Base-by-base conservation (phyloP, 2,113 vertebrate genomes). In the Sylvilagus bachmani region DNA sequence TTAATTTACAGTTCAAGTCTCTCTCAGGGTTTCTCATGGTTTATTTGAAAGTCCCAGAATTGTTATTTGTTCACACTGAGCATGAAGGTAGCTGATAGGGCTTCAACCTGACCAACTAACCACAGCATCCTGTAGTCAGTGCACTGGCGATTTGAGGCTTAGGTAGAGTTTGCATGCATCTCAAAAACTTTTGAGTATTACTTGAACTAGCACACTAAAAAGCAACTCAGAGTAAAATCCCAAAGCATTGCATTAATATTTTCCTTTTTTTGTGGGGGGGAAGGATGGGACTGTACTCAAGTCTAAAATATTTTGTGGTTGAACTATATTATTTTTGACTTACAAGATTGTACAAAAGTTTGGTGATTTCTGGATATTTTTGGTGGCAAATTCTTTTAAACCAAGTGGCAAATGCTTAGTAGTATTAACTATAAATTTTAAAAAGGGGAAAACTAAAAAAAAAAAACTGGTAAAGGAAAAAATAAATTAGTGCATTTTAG, bases 321-420 rank as follows among this genome's bases (percentile, higher is more conserved):
- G 90, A 88, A 81, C 21, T 38, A 58, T 64, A 3, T 78, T 51
- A 84, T 79, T 86, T 84, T 90, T 89, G 82, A 89, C 17, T 62
- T 71, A 70, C 22, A 89, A 75, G 51, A 55, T 86, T 91, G 36
- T 89, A 17, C 51, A 92, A n/a, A 92, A n/a, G 75, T 86, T 80
- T 88, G 44, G 81, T 80, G 86, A 87, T 86, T 84, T 73, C 51
- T 36, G 91, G 66, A 64, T 73, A 67, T 80, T 21, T 71, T 74
- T 81, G 36, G 13, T 71, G 87, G 33, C 13, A 91, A 89, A 88
- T 92, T 95, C 62, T 88, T 94, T 97, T 92, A 55, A 95, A 83
- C 44, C 16, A 53, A 87, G 29, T 73, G 38, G 36, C 62, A 95
- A 74, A 79, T 62, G 5, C 51, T 85, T 92, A 87, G 36, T 66